Base-by-base conservation (phyloP, 2,888 invertebrate species). In the Tachina lurida region DNA sequence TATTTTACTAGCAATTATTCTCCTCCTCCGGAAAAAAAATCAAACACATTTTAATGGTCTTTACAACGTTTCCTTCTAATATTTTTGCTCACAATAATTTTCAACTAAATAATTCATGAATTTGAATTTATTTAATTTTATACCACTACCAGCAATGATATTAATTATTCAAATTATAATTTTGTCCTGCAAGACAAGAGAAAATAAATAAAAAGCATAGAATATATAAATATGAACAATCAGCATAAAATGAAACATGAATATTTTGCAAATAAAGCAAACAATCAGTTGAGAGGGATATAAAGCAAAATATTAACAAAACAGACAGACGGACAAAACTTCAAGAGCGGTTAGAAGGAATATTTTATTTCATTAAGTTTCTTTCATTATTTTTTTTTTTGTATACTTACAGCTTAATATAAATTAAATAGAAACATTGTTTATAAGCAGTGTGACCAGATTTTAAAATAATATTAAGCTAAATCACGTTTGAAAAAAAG, bases 131-230 rank as follows among this genome's bases (percentile, higher is more conserved):
- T 81, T 77, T 68, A 63, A 83, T 82, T 82, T 74, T n/a, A 12
- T 80, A 39, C 56, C 62, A 54, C 68, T 62, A 78, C 70, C 56
- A 78, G 63, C 76, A 80, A 73, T 67, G 73, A 52, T 67, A 84
- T 86, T 80, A 86, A 84, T 84, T 86, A 80, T 84, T 83, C 80
- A 83, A 83, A 83, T 71, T 63, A 71, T 83, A 77, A 83, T 83
- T 71, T 71, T 63, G 41, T 58, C 52, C 58, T 15, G 43, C 45
- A 73, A 58, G 41, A 47, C 67, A 68, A 68, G 45, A 31, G 22
- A 19, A 62, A 17, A 54, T n/a, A 45, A n/a, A 63, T 19, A 71
- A 45, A 0, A 63, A 9, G 4, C 10, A 0, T 2, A 41, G 15
- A 45, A 52, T 10, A 62, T 52, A 68, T 43, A 47, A n/a, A 70